Evolutionary conservation across 2,113 vertebrate genomes (phyloP).

Genomic region (Tor tambroides): DNA sequence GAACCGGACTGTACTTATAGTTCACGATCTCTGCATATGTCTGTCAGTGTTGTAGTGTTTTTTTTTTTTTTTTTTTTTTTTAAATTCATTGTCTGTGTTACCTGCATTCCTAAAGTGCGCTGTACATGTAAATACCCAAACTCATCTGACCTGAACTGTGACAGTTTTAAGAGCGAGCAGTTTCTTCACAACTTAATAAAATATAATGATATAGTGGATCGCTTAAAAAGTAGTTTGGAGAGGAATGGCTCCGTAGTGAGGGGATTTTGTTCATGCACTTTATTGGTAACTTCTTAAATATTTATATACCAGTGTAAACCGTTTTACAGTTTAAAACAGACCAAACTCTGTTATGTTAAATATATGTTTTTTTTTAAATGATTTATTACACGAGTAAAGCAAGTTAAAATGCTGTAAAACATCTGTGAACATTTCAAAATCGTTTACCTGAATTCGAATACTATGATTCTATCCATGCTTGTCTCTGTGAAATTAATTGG

Average conservation of each 20-base stretch:
- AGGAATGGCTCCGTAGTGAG: not conserved
- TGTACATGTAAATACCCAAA: not conserved
- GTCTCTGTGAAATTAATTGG: not conserved
- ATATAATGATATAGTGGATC: not conserved
- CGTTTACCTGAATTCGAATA: not conserved
- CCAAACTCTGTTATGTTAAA: not conserved
- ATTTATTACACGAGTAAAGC: not conserved
- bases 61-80: not conserved
- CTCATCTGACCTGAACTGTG: constrained; percentile 11
- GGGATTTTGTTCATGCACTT: not conserved
- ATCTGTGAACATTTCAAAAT: not conserved
- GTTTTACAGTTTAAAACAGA: not conserved
- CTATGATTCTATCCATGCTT: not conserved
- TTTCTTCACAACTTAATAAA: constrained; percentile 1
- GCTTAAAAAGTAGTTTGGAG: not conserved
- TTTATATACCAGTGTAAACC: not conserved
- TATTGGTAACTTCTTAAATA: not conserved
- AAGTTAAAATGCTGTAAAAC: not conserved
- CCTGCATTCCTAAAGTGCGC: constrained; percentile 29
- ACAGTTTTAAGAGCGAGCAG: not conserved
- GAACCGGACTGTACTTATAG: not conserved
- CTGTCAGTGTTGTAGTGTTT: not conserved
- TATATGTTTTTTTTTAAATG: not conserved
- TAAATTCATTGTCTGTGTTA: not conserved
- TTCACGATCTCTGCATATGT: not conserved